A percentile compares a stretch with the other conserved stretches of the same genome.
These are phyloP conservation scores for Hippoglossus hippoglossus DNA, from an alignment of 2,797 vertebrate species.

Conservation along the genomic window DNA sequence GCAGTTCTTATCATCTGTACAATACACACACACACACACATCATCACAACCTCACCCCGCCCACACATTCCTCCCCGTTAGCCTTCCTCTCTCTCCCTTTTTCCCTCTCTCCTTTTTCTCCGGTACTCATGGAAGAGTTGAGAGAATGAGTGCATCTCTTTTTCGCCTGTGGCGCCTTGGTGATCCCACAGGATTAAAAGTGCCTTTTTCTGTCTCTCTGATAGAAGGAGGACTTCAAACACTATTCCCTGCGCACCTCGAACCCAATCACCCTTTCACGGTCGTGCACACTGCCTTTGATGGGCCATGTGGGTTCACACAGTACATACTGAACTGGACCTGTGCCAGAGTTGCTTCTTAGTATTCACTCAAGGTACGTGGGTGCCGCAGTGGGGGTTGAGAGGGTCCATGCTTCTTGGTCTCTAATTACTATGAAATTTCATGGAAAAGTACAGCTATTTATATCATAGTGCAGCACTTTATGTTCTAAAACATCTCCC, in stretches of 20 bases:
- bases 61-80: constrained; percentile 50
- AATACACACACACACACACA: neutral
- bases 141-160: constrained; percentile 79
- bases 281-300: constrained; percentile 78
- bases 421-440: constrained; percentile 83
- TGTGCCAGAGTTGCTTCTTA: constrained; percentile 80
- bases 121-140: constrained; percentile 74
- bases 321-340: constrained; percentile 83
- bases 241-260: constrained; percentile 78
- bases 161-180: constrained; percentile 81
- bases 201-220: constrained; percentile 80
- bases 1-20: constrained; percentile 67
- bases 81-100: constrained; percentile 57
- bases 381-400: constrained; percentile 82
- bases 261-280: constrained; percentile 79
- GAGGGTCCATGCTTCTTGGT: constrained; percentile 79
- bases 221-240: constrained; percentile 85
- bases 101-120: constrained; percentile 57
- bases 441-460: constrained; percentile 80
- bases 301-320: constrained; percentile 80
- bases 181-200: constrained; percentile 83
- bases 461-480: constrained; percentile 78
- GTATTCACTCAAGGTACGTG: constrained; percentile 83
- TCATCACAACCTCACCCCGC: constrained; percentile 9
- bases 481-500: constrained; percentile 61